Evolutionary conservation across 1,140 invertebrate species (phyloP).

Genomic region (Ostrea denselamellosa): DNA sequence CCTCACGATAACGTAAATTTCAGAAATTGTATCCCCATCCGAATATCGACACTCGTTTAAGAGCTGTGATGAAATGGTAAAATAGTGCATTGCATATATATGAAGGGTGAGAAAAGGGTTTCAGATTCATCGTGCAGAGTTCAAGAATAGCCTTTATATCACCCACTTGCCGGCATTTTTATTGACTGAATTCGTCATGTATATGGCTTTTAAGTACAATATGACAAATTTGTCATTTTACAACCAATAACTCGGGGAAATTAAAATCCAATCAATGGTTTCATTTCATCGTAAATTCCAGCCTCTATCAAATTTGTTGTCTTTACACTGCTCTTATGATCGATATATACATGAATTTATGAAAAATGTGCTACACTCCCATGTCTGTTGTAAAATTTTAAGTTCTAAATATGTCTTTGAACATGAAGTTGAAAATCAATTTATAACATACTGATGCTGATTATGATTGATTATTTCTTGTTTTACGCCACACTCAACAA

Average conservation of each 20-base stretch:
- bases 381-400: too few species aligned
- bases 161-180: background rate
- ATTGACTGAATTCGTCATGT: background rate
- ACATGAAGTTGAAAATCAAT: too few species aligned
- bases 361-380: too few species aligned
- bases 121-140: background rate
- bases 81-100: background rate
- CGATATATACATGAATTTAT: too few species aligned
- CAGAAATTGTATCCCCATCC: too few species aligned
- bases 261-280: background rate
- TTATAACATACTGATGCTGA: too few species aligned
- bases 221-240: background rate
- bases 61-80: background rate
- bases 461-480: too few species aligned
- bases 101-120: background rate
- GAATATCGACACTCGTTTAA: too few species aligned
- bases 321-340: background rate
- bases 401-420: too few species aligned
- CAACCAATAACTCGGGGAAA: background rate
- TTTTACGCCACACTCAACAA: too few species aligned
- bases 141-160: background rate
- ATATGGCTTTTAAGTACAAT: background rate
- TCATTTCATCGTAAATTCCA: background rate
- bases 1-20: too few species aligned
- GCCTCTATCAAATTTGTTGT: too few species aligned